A percentile compares a stretch with the other conserved stretches of the same genome.
phyloP scores from a whole-genome alignment of 2,888 invertebrate species.

The Aporophyla nigra region DNA sequence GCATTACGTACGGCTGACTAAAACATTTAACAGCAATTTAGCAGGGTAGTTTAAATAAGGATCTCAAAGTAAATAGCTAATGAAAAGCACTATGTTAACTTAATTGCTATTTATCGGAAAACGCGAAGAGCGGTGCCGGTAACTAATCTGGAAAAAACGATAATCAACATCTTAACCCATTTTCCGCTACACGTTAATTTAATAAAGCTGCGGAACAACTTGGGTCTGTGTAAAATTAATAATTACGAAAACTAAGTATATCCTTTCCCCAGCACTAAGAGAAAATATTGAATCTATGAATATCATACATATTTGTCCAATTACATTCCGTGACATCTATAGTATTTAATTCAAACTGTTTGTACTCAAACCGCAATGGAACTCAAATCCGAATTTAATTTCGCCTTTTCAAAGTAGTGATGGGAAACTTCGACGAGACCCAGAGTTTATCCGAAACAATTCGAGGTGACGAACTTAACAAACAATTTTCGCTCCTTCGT shows the following conservation, averaged over 20 bases:
- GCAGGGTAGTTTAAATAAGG: constrained; percentile 11
- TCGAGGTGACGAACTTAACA: constrained; percentile 73
- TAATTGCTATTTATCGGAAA: constrained; percentile 43
- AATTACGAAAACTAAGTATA: constrained; percentile 59
- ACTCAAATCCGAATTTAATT: constrained; percentile 61
- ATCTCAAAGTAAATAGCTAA: constrained; percentile 30
- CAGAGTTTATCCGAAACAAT: constrained; percentile 69
- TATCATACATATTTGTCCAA: background rate
- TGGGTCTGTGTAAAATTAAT: constrained; percentile 62
- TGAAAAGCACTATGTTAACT: constrained; percentile 17
- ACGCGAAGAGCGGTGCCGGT: constrained; percentile 12
- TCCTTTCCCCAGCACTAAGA: constrained; percentile 13
- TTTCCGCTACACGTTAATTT: constrained; percentile 65
- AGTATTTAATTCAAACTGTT: constrained; percentile 19
- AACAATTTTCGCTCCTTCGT: constrained; percentile 68
- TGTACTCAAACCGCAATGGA: constrained; percentile 41
- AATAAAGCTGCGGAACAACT: constrained; percentile 64
- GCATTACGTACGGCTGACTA: background rate
- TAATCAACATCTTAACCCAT: constrained; percentile 63
- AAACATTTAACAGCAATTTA: constrained; percentile 3
- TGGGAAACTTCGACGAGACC: constrained; percentile 55
- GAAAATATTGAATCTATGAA: background rate
- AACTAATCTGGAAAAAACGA: constrained; percentile 58
- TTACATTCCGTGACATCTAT: constrained; percentile 14
- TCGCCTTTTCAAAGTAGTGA: constrained; percentile 45